Evolutionary conservation across 2,113 vertebrate genomes (phyloP).

Genomic region (Oophaga pumilio): DNA sequence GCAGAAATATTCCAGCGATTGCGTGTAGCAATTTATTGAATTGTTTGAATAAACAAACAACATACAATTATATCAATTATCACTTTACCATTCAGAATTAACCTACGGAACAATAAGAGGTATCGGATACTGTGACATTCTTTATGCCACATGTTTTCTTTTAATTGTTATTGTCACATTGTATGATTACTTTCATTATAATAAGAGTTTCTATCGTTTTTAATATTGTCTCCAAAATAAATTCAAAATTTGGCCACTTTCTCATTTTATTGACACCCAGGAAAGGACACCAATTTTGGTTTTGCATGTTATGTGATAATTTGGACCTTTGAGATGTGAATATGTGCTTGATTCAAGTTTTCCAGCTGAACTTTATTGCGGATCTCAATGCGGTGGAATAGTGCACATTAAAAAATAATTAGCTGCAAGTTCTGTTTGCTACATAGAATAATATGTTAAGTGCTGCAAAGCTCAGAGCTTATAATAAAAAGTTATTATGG

Average conservation of each 20-base stretch:
- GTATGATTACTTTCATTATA: too few relatives aligned
- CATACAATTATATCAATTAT: constrained; percentile 23
- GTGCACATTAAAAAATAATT: background rate
- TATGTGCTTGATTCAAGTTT: background rate
- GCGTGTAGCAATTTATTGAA: background rate
- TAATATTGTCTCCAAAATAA: background rate
- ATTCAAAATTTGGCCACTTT: background rate
- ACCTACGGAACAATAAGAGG: background rate
- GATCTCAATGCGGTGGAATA: background rate
- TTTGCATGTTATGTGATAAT: background rate
- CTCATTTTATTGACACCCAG: background rate
- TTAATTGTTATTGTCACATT: background rate
- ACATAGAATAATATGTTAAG: background rate
- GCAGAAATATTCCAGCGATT: constrained; percentile 13
- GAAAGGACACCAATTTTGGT: background rate
- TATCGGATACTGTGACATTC: background rate
- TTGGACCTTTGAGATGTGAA: background rate
- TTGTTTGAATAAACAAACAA: constrained; percentile 34
- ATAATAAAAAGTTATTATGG: background rate
- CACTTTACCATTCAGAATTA: background rate
- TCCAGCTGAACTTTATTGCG: background rate
- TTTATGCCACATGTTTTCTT: background rate
- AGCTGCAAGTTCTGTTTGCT: background rate
- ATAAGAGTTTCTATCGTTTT: too few relatives aligned
- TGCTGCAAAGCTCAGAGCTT: background rate